These are phyloP conservation scores for Tetropium fuscum DNA, from an alignment of 2,888 invertebrate species.

Conservation along the genomic window DNA sequence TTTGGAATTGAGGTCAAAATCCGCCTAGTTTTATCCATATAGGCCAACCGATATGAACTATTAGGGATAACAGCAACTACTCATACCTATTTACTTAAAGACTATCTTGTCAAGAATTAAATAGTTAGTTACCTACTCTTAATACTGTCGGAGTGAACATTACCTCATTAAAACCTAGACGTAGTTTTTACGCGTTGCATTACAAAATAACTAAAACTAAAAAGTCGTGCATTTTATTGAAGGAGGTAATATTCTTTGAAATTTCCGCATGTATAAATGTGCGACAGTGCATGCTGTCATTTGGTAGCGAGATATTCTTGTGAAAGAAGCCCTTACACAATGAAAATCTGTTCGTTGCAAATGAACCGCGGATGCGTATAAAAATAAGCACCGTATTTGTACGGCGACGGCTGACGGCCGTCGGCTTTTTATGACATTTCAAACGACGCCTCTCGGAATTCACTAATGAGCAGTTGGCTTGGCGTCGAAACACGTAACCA, in stretches of 20 bases:
- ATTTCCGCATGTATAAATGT: slow-evolving; percentile 34
- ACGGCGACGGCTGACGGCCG: slow-evolving; percentile 55
- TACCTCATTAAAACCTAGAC: too few species aligned
- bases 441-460: slow-evolving; percentile 65
- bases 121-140: too few species aligned
- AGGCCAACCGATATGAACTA: too few species aligned
- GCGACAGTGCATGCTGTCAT: slow-evolving; percentile 43
- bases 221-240: slow-evolving; percentile 1
- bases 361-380: slow-evolving; percentile 34
- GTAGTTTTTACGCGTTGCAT: too few species aligned
- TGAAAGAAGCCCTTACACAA: slow-evolving; percentile 42
- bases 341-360: slow-evolving; percentile 44
- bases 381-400: slow-evolving; percentile 50
- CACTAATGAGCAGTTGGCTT: slow-evolving; percentile 65
- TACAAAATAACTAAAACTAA: slow-evolving; percentile 15
- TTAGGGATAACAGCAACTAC: too few species aligned
- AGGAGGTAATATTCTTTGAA: slow-evolving; percentile 36
- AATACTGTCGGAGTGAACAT: too few species aligned
- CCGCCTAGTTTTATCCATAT: too few species aligned
- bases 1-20: too few species aligned
- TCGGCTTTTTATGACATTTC: slow-evolving; percentile 64
- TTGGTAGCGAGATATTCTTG: slow-evolving; percentile 35
- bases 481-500: slow-evolving; percentile 58
- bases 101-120: too few species aligned
- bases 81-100: too few species aligned